Conservation (phyloP, 2,113 vertebrate genomes). For the Paradisaea rubra region DNA sequence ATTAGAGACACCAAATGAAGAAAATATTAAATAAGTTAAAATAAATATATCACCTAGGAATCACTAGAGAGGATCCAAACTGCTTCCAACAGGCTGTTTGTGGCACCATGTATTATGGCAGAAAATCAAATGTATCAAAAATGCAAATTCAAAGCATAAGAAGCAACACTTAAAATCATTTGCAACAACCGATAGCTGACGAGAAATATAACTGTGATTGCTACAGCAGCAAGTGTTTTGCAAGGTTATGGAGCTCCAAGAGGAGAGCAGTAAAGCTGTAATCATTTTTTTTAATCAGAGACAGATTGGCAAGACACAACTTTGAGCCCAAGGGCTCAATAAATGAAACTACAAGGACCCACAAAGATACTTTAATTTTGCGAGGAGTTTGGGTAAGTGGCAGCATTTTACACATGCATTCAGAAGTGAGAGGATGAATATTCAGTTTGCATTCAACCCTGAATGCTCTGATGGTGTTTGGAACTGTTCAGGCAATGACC, state of each 20-base stretch:
- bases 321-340: not conserved
- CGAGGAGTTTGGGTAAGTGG: not conserved
- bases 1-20: not conserved
- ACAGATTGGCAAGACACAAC: not conserved
- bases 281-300: not conserved
- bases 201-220: not conserved
- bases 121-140: not conserved
- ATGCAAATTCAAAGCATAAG: not conserved
- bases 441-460: conserved; percentile 15
- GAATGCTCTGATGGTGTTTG: not conserved
- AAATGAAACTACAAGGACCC: not conserved
- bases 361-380: not conserved
- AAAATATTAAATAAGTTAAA: not conserved
- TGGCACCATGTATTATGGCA: not conserved
- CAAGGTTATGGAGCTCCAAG: not conserved
- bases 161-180: not conserved
- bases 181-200: not conserved
- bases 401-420: not conserved
- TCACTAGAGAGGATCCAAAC: not conserved
- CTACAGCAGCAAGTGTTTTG: not conserved
- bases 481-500: not conserved
- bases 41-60: not conserved
- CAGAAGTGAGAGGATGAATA: not conserved
- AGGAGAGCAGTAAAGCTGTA: not conserved
- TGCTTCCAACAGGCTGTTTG: not conserved